phyloP scores from a whole-genome alignment of 2,888 invertebrate genomes.

The Mycalesis mineus region DNA sequence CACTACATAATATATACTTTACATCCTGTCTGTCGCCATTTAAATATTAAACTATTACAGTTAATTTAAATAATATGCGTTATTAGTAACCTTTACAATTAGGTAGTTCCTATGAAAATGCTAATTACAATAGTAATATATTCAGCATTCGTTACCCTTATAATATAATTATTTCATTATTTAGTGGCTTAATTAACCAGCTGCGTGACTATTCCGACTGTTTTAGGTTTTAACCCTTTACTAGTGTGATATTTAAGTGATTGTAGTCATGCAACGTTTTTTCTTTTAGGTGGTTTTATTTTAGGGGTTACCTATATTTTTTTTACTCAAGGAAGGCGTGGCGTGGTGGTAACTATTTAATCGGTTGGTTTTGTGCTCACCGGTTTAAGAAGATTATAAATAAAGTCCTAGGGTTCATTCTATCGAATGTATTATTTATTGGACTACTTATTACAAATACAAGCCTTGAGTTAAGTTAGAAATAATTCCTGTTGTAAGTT shows the following conservation, averaged over 20 bases:
- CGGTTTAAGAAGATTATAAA: too few species aligned
- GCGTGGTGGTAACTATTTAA: too few species aligned
- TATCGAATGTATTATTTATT: too few species aligned
- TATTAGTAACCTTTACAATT: neutral
- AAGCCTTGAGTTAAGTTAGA: too few species aligned
- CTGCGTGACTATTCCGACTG: neutral
- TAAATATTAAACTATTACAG: neutral
- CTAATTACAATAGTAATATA: neutral
- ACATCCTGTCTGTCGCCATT: too few species aligned
- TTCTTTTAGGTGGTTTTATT: neutral
- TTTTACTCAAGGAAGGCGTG: too few species aligned
- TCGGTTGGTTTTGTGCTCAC: too few species aligned
- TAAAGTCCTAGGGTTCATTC: too few species aligned
- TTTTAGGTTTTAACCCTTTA: neutral
- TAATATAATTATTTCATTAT: neutral
- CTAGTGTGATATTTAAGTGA: neutral
- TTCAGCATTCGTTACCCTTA: neutral
- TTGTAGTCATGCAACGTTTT: neutral
- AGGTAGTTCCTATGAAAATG: neutral
- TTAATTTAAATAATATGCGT: neutral
- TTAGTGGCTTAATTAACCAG: neutral
- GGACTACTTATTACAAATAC: too few species aligned
- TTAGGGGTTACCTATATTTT: too few species aligned
- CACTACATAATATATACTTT: too few species aligned
- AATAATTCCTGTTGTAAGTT: too few species aligned